Conservation (phyloP, 2,888 invertebrate species). For the Metallyticus violacea region DNA sequence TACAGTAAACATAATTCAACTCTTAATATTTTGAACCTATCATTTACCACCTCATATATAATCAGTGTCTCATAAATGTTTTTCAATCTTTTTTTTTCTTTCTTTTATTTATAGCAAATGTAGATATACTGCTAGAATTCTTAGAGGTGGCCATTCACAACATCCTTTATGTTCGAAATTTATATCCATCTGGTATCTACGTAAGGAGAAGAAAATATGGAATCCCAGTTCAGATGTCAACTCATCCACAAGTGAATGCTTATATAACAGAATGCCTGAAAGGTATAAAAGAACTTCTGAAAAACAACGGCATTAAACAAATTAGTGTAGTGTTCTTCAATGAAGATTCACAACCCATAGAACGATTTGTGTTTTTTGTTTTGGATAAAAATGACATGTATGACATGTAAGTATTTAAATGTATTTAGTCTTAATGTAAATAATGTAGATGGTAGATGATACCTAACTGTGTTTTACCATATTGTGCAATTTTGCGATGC, state of each 20-base stretch:
- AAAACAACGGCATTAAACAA: conserved; percentile 50
- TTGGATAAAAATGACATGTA: conserved; percentile 26
- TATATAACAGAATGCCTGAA: conserved; percentile 58
- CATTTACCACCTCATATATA: no score
- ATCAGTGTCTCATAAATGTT: neutral
- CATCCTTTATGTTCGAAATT: conserved; percentile 56
- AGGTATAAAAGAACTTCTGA: conserved; percentile 52
- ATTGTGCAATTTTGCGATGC: no score
- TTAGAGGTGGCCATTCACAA: conserved; percentile 63
- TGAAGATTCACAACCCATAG: conserved; percentile 45
- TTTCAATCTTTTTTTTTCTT: no score
- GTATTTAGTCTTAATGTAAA: neutral
- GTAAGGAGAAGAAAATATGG: conserved; percentile 61
- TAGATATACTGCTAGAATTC: conserved; percentile 62
- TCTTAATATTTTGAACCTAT: no score
- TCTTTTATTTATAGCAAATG: conserved; percentile 43
- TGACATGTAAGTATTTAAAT: neutral
- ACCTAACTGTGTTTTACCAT: no score
- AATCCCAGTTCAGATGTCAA: conserved; percentile 52
- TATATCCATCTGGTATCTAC: conserved; percentile 65
- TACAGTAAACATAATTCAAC: no score
- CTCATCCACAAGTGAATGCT: conserved; percentile 63
- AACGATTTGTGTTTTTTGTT: conserved; percentile 52
- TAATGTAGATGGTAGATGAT: no score
- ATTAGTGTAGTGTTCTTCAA: conserved; percentile 54